Base-by-base conservation (phyloP, 2,888 invertebrate genomes). In the Ramazzottius varieornatus region DNA sequence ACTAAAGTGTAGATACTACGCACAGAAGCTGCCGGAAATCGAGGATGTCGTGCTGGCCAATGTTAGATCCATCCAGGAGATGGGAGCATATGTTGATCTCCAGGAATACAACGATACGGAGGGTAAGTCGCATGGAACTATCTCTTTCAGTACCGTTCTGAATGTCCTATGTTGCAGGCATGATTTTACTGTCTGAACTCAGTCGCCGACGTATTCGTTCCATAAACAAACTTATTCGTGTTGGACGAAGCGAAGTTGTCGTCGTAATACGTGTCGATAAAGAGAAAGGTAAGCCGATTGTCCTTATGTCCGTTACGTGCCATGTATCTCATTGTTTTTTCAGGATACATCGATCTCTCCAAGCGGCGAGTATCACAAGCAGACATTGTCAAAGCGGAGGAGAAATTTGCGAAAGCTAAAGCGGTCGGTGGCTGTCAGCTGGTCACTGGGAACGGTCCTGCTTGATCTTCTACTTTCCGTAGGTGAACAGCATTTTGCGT, bases 1-100 rank as follows among this genome's bases (percentile, higher is more conserved):
- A 73, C 81, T 93, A 68, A 86, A 88, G 71, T 94, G 93, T 83
- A 83, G 98, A 74, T 98, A 89, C 82, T 98, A 98, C 76, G 86
- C 88, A 75, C 88, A 93, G 78, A 89, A 86, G 74, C 96, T 92
- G 79, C 98, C 98, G 1, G 96, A 96, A 76, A 84, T 94, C 67
- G 98, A 98, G 73, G 98, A 98, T 83, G 94, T 98, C 64, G 98
- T 98, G 64, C 93, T 96, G 93, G 96, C 94, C 33, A 98, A 93
- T 75, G 96, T 98, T 1, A 82, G 91, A 63, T 77, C 91, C 69
- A 98, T 99, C 73, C 96, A 94, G 29, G 96, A 98, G 81, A 98
- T 99, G 96, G 98, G 98, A 67, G 98, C 96, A 1, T 98, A 99
- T 77, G 98, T 98, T 24, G 89, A 92, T 76, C 80, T 98, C 68